Base-by-base conservation (phyloP, 2,113 vertebrate genomes). In the Tricholaema leucomelas region DNA sequence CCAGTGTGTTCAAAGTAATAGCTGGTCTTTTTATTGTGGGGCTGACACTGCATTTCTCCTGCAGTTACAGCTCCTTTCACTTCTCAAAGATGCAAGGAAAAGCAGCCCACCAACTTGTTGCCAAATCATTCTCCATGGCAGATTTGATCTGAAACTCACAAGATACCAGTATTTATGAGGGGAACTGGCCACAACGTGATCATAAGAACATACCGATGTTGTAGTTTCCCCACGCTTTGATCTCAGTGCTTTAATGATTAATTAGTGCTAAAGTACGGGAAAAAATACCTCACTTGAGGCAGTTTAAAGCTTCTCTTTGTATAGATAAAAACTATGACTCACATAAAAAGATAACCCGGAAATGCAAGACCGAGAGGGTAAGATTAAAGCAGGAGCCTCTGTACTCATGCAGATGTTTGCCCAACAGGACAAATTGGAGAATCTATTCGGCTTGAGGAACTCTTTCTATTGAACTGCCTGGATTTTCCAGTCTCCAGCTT, bases 201-300 rank as follows among this genome's bases (percentile, higher is more conserved):
- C 69, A 40, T 80, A 94, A 82, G 81, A 87, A 74, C 59, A 76
- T 36, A 80, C 60, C 79, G 64, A 24, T 2, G 1, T 36, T 77
- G 81, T 60, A 87, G 78, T 54, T 92, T 92, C 85, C 80, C 56
- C 81, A 82, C 58, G 8, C 89, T 96, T 95, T 96, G 95, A 93
- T 96, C 92, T 74, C 31, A 52, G 85, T 1, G 3, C 87, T 91
- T 92, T 91, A 91, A 87, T 87, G 92, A 96, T 93, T 93, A 93
- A 96, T 94, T 95, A 95, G 93, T 60, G 87, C 87, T 87, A 73
- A 91, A 95, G 92, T 60, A 60, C 92, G 92, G 84, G 71, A 77
- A 94, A 95, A 94, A 91, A 70, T 67, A 92, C 76, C 72, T 93
- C 91, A 95, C 91, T 95, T 64, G 89, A 89, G 85, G 89, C 87